A percentile compares a stretch with the other conserved stretches of the same genome.
Evolutionary conservation across 2,113 vertebrate genomes (phyloP).

Genomic region (Macquaria australasica): DNA sequence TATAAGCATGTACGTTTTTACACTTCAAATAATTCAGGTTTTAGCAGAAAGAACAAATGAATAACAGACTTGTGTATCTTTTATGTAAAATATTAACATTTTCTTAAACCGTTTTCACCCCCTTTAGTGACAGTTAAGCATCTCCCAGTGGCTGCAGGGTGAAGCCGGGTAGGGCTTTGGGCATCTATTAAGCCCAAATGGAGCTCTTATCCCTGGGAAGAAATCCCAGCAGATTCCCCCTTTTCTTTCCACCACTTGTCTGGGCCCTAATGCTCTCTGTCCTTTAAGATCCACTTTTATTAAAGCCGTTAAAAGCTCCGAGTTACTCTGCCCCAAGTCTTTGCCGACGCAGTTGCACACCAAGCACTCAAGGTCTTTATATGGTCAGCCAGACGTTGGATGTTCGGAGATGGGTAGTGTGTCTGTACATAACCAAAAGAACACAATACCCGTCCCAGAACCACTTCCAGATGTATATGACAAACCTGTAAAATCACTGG

Average conservation of each 20-base stretch:
- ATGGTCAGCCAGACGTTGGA: conserved; percentile 46
- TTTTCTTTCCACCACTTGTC: conserved; percentile 1
- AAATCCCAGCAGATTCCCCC: conserved; percentile 25
- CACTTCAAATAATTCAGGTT: background rate
- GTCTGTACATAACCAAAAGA: background rate
- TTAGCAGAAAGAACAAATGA: conserved; percentile 4
- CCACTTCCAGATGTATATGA: background rate
- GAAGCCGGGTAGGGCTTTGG: background rate
- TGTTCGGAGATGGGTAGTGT: background rate
- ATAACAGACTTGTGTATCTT: background rate
- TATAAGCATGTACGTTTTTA: background rate
- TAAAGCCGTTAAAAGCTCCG: conserved; percentile 71
- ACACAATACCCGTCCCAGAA: background rate
- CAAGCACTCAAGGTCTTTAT: conserved; percentile 44
- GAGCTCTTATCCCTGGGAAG: conserved; percentile 49
- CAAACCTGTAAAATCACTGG: conserved; percentile 13
- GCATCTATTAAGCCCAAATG: conserved; percentile 39
- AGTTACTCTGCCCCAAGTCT: conserved; percentile 5
- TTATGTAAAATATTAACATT: background rate
- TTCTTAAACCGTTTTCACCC: background rate
- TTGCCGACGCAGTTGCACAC: background rate
- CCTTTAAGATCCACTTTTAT: conserved; percentile 56
- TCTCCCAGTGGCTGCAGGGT: conserved; percentile 17
- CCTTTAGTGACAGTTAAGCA: background rate
- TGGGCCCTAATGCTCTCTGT: conserved; percentile 33